phyloP scores from a whole-genome alignment of 2,888 invertebrate genomes.

The Brenthis hecate region DNA sequence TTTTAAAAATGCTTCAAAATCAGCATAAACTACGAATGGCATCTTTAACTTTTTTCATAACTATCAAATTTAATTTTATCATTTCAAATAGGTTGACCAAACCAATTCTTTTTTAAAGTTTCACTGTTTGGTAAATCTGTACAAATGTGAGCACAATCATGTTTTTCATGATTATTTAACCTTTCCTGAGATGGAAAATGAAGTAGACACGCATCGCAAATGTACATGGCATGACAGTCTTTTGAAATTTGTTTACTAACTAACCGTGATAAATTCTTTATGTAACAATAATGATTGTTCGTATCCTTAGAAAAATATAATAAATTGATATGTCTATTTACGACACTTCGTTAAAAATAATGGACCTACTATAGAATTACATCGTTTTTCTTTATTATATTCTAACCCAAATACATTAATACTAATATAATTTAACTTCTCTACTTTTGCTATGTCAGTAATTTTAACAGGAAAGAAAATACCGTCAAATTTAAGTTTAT shows the following conservation, averaged over 20 bases:
- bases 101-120: too few species aligned
- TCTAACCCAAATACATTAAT: conserved; percentile 46
- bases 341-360: conserved; percentile 40
- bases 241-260: conserved; percentile 37
- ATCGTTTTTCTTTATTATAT: conserved; percentile 36
- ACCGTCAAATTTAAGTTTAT: too few species aligned
- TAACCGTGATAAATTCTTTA: conserved; percentile 44
- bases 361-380: conserved; percentile 39
- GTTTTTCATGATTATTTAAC: too few species aligned
- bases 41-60: conserved; percentile 9
- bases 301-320: conserved; percentile 37
- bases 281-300: conserved; percentile 42
- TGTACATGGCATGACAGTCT: conserved; percentile 27
- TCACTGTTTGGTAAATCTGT: too few species aligned
- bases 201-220: conserved; percentile 38
- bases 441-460: conserved; percentile 43
- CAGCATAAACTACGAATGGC: conserved; percentile 10
- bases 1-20: conserved; percentile 28
- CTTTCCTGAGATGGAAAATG: conserved; percentile 16
- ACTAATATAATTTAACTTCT: conserved; percentile 44
- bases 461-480: conserved; percentile 44
- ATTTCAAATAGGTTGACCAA: too few species aligned
- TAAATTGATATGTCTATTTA: conserved; percentile 43
- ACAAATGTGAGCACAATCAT: too few species aligned
- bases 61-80: conserved; percentile 2